A percentile compares a stretch with the other conserved stretches of the same genome.
Evolutionary conservation across 1,140 invertebrate genomes (phyloP).

Genomic region (Limonius californicus): DNA sequence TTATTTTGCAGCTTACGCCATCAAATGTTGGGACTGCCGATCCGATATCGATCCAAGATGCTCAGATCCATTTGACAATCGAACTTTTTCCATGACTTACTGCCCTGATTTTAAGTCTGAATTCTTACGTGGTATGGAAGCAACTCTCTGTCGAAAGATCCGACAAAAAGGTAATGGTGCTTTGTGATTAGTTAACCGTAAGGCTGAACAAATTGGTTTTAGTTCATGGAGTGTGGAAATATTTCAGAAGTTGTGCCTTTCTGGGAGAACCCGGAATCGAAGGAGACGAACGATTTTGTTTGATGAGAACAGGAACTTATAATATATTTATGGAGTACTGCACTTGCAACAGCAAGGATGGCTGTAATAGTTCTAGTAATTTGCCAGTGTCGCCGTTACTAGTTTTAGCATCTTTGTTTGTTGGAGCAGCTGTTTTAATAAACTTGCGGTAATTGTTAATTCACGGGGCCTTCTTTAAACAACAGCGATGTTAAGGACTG

Average conservation of each 20-base stretch:
- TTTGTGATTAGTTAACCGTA: too few relatives aligned
- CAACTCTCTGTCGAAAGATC: conserved; percentile 90
- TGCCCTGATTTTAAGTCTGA: conserved; percentile 65
- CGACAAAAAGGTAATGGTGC: conserved; percentile 88
- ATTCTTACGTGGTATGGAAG: conserved; percentile 65
- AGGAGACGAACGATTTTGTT: conserved; percentile 85
- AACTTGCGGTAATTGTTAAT: too few relatives aligned
- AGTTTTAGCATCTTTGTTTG: too few relatives aligned
- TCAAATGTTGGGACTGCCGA: conserved; percentile 91
- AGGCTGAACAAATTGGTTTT: too few relatives aligned
- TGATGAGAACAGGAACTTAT: conserved; percentile 86
- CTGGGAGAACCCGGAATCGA: conserved; percentile 85
- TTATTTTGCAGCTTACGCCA: conserved; percentile 43
- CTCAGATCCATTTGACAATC: conserved; percentile 89
- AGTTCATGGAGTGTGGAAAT: conserved; percentile 86
- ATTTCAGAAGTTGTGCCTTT: conserved; percentile 84
- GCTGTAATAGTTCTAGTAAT: conserved; percentile 66
- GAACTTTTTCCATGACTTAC: conserved; percentile 80
- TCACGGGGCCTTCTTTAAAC: too few relatives aligned
- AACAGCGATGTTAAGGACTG: too few relatives aligned
- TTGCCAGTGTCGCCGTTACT: conserved; percentile 24
- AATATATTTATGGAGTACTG: conserved; percentile 94
- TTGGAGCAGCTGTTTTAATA: too few relatives aligned
- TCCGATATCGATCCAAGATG: conserved; percentile 88
- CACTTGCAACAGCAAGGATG: conserved; percentile 89